These are phyloP conservation scores for Zaprionus taronus DNA, from an alignment of 1,140 invertebrate species.

Conservation along the genomic window DNA sequence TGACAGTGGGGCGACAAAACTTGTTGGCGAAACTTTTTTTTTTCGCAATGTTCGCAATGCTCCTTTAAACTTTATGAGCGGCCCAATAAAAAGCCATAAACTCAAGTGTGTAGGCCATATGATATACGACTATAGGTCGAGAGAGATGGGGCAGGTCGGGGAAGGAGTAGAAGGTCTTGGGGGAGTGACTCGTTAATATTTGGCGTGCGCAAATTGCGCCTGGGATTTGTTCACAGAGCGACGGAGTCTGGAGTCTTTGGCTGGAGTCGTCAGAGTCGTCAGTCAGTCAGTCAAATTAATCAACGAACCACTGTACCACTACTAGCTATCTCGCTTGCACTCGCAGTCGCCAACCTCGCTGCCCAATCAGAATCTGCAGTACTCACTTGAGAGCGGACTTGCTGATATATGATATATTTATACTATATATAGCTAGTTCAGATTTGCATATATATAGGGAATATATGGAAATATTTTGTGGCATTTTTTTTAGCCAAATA, in stretches of 20 bases:
- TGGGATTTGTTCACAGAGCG: constrained; percentile 35
- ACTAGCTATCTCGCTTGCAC: not conserved
- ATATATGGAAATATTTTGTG: not conserved
- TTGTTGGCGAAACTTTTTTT: constrained; percentile 42
- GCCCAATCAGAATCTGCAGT: not conserved
- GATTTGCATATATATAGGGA: not conserved
- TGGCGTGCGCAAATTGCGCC: constrained; percentile 44
- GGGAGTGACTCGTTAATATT: constrained; percentile 44
- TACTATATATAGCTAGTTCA: constrained; percentile 3
- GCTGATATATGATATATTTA: not conserved
- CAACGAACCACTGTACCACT: constrained; percentile 17
- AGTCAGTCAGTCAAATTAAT: constrained; percentile 48
- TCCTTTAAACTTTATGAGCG: constrained; percentile 52
- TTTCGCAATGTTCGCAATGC: not conserved
- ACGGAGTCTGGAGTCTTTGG: not conserved
- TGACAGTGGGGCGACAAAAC: constrained; percentile 34
- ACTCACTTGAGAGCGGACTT: not conserved
- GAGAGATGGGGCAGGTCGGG: not conserved
- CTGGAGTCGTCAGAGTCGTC: constrained; percentile 22
- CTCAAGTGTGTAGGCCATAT: constrained; percentile 50
- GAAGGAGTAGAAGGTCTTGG: not conserved
- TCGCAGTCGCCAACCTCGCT: not conserved
- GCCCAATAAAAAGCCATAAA: constrained; percentile 52
- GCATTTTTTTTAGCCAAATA: not conserved
- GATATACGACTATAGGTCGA: constrained; percentile 16